A percentile compares a stretch with the other conserved stretches of the same genome.
These are phyloP conservation scores for Pygoscelis antarcticus DNA, from an alignment of 2,113 vertebrate genomes.

Conservation along the genomic window DNA sequence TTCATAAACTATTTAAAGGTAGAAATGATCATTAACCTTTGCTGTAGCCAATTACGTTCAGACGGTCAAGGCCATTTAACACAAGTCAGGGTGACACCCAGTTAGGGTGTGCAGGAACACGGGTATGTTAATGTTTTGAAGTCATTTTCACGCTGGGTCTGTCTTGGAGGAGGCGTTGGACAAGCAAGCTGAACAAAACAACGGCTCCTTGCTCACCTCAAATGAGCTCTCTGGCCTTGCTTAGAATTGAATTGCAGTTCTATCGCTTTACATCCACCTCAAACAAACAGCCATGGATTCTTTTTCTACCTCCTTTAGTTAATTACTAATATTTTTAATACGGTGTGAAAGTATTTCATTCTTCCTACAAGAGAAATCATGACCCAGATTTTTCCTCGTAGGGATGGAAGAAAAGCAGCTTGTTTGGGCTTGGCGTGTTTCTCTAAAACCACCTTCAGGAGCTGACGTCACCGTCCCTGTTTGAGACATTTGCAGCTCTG, in stretches of 20 bases:
- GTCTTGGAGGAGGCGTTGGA: background rate
- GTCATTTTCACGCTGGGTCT: background rate
- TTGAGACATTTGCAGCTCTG: background rate
- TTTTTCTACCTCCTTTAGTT: background rate
- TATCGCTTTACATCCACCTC: background rate
- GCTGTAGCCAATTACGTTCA: background rate
- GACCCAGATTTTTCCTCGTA: background rate
- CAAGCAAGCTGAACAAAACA: background rate
- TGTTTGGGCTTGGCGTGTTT: background rate
- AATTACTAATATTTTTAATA: background rate
- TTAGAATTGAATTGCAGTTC: background rate
- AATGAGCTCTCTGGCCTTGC: background rate
- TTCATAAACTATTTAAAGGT: conserved; percentile 65
- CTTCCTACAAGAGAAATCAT: background rate
- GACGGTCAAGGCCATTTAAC: background rate
- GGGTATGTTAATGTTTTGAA: background rate
- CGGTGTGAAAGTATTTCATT: background rate
- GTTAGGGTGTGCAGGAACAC: background rate
- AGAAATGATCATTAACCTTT: conserved; percentile 59
- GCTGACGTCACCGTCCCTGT: background rate
- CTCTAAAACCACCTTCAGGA: background rate
- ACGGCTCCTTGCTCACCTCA: background rate
- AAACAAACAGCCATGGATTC: background rate
- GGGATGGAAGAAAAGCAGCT: background rate
- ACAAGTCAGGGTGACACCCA: background rate